Percentiles rank a stretch among this genome's conserved stretches.
Evolutionary conservation across 2,888 invertebrate genomes (phyloP).

Genomic region (Pomacea canaliculata): DNA sequence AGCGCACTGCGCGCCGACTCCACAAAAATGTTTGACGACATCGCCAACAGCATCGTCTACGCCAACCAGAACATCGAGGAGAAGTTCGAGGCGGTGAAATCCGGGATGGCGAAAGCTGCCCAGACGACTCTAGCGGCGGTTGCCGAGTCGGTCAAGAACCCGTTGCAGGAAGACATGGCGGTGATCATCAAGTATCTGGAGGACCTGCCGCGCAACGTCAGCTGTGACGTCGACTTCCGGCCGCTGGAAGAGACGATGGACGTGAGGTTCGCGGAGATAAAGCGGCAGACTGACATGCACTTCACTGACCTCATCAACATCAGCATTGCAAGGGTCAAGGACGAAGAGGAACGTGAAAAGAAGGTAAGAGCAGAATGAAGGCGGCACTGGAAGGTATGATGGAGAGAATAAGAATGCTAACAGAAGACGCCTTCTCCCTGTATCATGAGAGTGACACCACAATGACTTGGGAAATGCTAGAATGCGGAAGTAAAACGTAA

Average conservation of each 20-base stretch:
- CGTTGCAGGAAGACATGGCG: constrained; percentile 8
- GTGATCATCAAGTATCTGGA: constrained; percentile 12
- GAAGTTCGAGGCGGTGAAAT: constrained; percentile 17
- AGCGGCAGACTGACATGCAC: constrained; percentile 24
- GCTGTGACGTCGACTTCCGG: constrained; percentile 15
- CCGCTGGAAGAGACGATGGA: constrained; percentile 30
- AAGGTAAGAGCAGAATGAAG: neutral
- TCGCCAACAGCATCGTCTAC: constrained; percentile 45
- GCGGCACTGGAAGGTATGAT: neutral
- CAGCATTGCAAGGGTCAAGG: neutral
- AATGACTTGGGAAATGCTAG: too few relatives aligned
- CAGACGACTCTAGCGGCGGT: constrained; percentile 26
- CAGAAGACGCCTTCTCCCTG: too few relatives aligned
- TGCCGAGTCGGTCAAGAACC: constrained; percentile 5
- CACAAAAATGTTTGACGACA: constrained; percentile 46
- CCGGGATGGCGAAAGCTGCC: constrained; percentile 35
- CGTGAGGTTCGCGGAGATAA: constrained; percentile 26
- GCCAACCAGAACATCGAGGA: constrained; percentile 29
- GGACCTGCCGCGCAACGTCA: constrained; percentile 8
- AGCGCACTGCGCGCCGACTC: constrained; percentile 42
- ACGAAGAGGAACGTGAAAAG: neutral
- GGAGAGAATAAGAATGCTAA: neutral
- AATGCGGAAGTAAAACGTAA: too few relatives aligned
- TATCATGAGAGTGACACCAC: too few relatives aligned
- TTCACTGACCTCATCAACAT: constrained; percentile 24